Conservation (phyloP, 2,797 vertebrate species). For the Anableps anableps region DNA sequence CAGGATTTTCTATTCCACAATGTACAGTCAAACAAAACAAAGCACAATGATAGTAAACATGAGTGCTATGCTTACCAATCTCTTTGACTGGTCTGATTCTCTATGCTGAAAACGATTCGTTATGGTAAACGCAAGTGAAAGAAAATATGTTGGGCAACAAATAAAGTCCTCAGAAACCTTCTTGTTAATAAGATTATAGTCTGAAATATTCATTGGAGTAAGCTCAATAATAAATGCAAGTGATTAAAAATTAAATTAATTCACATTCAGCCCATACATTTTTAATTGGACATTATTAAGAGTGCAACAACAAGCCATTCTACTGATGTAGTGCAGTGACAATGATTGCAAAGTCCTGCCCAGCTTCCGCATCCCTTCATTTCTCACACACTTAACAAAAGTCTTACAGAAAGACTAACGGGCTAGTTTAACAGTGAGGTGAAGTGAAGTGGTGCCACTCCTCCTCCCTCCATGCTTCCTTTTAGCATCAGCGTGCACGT, state of each 20-base stretch:
- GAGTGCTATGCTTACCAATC: neutral
- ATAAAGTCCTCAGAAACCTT: conserved; percentile 58
- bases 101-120: conserved; percentile 7
- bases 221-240: conserved; percentile 81
- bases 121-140: conserved; percentile 53
- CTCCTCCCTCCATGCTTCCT: conserved; percentile 24
- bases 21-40: conserved; percentile 17
- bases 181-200: conserved; percentile 74
- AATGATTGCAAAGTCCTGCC: conserved; percentile 40
- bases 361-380: conserved; percentile 20
- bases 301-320: conserved; percentile 72
- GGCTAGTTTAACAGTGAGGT: conserved; percentile 59
- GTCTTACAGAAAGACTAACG: conserved; percentile 58
- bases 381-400: conserved; percentile 28
- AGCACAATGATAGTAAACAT: neutral
- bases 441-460: conserved; percentile 32
- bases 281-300: conserved; percentile 74
- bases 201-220: conserved; percentile 77
- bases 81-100: conserved; percentile 9
- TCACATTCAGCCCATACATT: conserved; percentile 73
- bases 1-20: conserved; percentile 14
- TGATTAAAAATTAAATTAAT: conserved; percentile 77
- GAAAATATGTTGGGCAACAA: conserved; percentile 57
- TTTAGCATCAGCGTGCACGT: conserved; percentile 45
- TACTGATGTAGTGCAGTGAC: conserved; percentile 49